Percentiles rank a stretch among this genome's conserved stretches.
Conservation (phyloP, 2,888 invertebrate species). For the Cantharis lateralis region DNA sequence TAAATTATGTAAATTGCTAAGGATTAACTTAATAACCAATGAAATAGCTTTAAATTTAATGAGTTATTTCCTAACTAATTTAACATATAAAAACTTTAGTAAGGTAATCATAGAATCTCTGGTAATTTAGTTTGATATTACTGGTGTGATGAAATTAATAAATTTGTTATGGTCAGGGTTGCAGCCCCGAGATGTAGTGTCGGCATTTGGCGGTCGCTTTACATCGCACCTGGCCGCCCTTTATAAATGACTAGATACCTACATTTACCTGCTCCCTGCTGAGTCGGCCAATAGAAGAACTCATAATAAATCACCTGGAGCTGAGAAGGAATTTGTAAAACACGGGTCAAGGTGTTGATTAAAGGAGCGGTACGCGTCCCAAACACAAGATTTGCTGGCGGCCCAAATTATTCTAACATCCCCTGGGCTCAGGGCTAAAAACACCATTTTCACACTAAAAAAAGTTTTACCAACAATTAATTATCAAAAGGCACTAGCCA, state of each 20-base stretch:
- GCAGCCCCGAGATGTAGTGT: constrained; percentile 42
- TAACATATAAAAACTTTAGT: constrained; percentile 14
- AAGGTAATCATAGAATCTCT: constrained; percentile 20
- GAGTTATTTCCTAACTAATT: constrained; percentile 13
- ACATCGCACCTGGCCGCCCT: constrained; percentile 48
- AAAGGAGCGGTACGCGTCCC: constrained; percentile 50
- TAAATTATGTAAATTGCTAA: constrained; percentile 2
- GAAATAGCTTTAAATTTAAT: neutral
- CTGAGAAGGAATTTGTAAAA: constrained; percentile 55
- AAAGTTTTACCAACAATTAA: constrained; percentile 24
- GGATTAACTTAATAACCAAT: constrained; percentile 1
- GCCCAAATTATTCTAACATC: constrained; percentile 38
- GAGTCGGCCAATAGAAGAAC: constrained; percentile 54
- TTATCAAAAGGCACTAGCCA: neutral
- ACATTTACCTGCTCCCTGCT: constrained; percentile 50
- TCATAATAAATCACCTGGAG: constrained; percentile 55
- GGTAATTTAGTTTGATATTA: constrained; percentile 22
- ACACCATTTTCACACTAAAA: constrained; percentile 39
- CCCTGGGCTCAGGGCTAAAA: constrained; percentile 42
- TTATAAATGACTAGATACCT: constrained; percentile 47
- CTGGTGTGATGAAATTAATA: constrained; percentile 40
- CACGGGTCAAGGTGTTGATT: constrained; percentile 55
- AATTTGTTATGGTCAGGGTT: constrained; percentile 47
- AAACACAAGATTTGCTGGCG: constrained; percentile 40
- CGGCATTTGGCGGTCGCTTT: constrained; percentile 44